Percentiles rank a stretch among this genome's conserved stretches.
These are phyloP conservation scores for Hypena proboscidalis DNA, from an alignment of 2,888 invertebrate species.

Conservation along the genomic window DNA sequence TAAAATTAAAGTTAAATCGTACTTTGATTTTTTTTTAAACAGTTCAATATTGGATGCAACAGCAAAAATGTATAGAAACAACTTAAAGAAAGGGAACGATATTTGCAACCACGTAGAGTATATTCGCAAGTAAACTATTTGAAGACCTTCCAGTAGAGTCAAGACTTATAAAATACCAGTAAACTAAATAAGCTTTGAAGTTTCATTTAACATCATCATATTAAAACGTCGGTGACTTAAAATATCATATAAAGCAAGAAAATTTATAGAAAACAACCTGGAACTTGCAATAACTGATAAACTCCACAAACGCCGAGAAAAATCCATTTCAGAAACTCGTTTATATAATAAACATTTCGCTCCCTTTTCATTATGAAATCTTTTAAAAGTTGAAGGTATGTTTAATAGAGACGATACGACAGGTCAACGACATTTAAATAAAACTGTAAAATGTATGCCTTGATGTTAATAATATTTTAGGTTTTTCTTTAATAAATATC, in stretches of 20 bases:
- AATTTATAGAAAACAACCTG: conserved; percentile 34
- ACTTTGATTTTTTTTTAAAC: no score
- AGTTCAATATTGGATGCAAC: no score
- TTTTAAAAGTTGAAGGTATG: conserved; percentile 1
- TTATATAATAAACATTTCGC: conserved; percentile 14
- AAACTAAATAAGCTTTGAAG: background rate
- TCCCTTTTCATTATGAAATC: conserved; percentile 5
- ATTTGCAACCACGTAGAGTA: background rate
- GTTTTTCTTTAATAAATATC: no score
- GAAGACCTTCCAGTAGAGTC: no score
- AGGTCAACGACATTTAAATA: background rate
- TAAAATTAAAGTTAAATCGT: no score
- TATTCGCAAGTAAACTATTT: no score
- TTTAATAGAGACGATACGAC: conserved; percentile 5
- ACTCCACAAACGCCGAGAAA: conserved; percentile 9
- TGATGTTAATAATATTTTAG: no score
- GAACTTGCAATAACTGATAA: conserved; percentile 21
- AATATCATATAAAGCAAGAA: conserved; percentile 15
- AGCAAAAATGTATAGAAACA: no score
- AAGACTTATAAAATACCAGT: no score
- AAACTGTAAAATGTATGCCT: no score
- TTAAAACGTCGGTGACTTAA: conserved; percentile 6
- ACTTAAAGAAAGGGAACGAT: no score
- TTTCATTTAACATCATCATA: conserved; percentile 6
- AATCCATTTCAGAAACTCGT: conserved; percentile 15